Evolutionary conservation across 1,140 invertebrate species (phyloP).

Genomic region (Formica exsecta): DNA sequence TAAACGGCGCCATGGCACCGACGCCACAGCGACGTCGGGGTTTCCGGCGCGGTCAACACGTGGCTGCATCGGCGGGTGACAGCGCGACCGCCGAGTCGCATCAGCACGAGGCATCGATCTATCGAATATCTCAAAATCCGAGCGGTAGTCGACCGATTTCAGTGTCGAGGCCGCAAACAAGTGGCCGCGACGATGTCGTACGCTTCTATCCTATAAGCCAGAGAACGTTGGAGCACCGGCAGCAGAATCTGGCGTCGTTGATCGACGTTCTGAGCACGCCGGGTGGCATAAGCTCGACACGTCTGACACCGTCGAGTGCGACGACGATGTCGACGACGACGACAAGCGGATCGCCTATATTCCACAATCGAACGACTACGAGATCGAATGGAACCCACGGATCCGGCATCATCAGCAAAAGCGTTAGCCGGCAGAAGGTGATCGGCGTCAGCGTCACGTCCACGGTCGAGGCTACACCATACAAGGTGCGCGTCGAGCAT

Average conservation of each 20-base stretch:
- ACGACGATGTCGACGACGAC: conserved; percentile 23
- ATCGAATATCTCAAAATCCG: conserved; percentile 82
- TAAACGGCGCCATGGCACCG: conserved; percentile 85
- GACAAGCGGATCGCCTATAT: neutral
- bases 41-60: conserved; percentile 73
- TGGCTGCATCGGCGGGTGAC: conserved; percentile 70
- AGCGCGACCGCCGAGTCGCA: conserved; percentile 82
- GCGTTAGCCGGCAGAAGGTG: conserved; percentile 80
- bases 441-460: conserved; percentile 85
- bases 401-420: neutral
- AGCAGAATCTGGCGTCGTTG: conserved; percentile 77
- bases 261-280: conserved; percentile 78
- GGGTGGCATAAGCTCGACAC: conserved; percentile 69
- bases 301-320: conserved; percentile 34
- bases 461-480: conserved; percentile 84
- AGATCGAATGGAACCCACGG: conserved; percentile 49
- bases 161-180: conserved; percentile 71
- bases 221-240: conserved; percentile 78
- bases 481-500: conserved; percentile 84
- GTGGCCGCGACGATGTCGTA: conserved; percentile 71
- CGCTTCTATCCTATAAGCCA: conserved; percentile 83
- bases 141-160: conserved; percentile 40
- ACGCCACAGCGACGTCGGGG: conserved; percentile 80
- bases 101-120: conserved; percentile 83
- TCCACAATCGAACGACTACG: conserved; percentile 12